These are phyloP conservation scores for Drosophila pandora DNA, from an alignment of 1,140 invertebrate genomes.

Conservation along the genomic window DNA sequence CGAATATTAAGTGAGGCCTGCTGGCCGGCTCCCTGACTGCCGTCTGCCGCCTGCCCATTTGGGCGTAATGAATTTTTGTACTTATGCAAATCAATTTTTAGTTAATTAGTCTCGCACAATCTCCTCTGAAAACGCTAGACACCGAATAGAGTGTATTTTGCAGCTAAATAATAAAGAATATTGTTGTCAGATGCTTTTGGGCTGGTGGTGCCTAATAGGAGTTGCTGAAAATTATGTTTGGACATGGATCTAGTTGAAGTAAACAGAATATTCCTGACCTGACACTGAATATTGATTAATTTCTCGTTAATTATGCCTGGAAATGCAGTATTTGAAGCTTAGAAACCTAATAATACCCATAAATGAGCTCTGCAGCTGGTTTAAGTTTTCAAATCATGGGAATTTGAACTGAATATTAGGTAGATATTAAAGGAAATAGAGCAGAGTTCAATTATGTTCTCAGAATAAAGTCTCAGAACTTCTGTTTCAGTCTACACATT, in stretches of 20 bases:
- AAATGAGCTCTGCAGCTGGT: background rate
- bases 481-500: background rate
- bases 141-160: background rate
- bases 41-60: slow-evolving; percentile 1
- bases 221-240: slow-evolving; percentile 13
- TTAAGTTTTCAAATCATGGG: too few species aligned
- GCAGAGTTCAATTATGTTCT: too few species aligned
- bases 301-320: background rate
- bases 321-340: background rate
- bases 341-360: too few species aligned
- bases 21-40: background rate
- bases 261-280: slow-evolving; percentile 19
- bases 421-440: too few species aligned
- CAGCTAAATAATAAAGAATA: too few species aligned
- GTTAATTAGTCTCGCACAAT: slow-evolving; percentile 42
- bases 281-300: background rate
- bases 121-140: background rate
- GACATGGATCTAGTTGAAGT: slow-evolving; percentile 5
- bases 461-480: too few species aligned
- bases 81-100: slow-evolving; percentile 63
- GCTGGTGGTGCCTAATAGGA: slow-evolving; percentile 15
- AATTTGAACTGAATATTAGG: background rate
- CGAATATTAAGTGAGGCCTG: slow-evolving; percentile 50
- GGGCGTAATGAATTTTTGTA: slow-evolving; percentile 46
- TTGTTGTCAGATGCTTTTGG: background rate